Percentiles rank a stretch among this genome's conserved stretches.
phyloP scores from a whole-genome alignment of 1,140 invertebrate species.

The Ostrea edulis region DNA sequence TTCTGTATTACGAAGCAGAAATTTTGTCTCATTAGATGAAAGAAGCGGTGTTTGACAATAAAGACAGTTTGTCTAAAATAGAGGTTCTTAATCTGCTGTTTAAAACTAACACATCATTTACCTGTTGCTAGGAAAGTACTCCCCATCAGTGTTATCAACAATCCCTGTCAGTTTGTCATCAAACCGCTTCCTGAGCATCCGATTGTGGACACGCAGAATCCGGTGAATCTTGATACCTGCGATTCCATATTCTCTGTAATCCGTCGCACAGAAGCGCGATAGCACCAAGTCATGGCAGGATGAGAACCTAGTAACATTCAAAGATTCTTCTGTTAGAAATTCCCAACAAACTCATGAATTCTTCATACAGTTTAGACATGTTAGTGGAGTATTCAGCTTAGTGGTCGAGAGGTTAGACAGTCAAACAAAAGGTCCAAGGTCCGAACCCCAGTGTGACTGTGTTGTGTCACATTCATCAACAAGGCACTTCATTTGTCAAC shows the following conservation, averaged over 20 bases:
- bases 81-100: neutral
- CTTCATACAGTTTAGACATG: neutral
- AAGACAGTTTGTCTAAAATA: neutral
- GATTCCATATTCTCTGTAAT: constrained; percentile 73
- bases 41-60: neutral
- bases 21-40: neutral
- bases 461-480: too few species aligned
- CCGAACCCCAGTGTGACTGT: too few species aligned
- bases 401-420: neutral
- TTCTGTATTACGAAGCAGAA: too few species aligned
- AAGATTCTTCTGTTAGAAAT: neutral
- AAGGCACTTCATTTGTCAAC: too few species aligned
- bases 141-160: constrained; percentile 68
- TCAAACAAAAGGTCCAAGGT: too few species aligned
- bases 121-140: constrained; percentile 70
- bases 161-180: constrained; percentile 73
- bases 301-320: constrained; percentile 71
- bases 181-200: constrained; percentile 74
- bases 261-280: constrained; percentile 78
- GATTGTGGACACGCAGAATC: constrained; percentile 76
- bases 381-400: neutral
- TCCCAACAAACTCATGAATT: neutral
- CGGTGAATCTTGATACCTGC: constrained; percentile 76
- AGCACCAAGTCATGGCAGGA: constrained; percentile 78
- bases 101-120: constrained; percentile 38